phyloP scores from a whole-genome alignment of 1,140 invertebrate genomes.

The Ectropis grisescens region DNA sequence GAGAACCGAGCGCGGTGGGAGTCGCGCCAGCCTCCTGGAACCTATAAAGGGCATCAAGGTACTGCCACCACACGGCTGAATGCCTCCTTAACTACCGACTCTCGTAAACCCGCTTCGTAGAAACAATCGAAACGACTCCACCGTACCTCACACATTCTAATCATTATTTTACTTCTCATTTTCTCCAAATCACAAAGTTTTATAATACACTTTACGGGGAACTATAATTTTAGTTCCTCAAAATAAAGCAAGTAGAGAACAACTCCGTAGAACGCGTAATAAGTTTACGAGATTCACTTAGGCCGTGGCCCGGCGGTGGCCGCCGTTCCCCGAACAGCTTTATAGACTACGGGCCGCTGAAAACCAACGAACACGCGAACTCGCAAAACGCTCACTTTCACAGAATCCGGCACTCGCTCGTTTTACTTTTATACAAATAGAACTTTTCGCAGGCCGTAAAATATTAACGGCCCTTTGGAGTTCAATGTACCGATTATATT shows the following conservation, averaged over 20 bases:
- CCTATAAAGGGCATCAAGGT: conserved; percentile 54
- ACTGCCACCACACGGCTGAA: conserved; percentile 19
- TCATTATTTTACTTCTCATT: too few species aligned
- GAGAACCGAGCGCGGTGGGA: conserved; percentile 35
- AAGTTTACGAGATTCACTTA: too few species aligned
- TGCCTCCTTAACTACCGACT: conserved; percentile 50
- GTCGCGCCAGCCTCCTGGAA: conserved; percentile 52
- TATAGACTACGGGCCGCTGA: conserved; percentile 56
- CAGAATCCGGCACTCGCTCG: conserved; percentile 31
- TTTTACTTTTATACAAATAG: too few species aligned
- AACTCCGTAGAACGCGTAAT: too few species aligned
- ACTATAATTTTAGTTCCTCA: too few species aligned
- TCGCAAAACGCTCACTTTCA: conserved; percentile 35
- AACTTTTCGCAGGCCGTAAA: too few species aligned
- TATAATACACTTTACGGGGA: too few species aligned
- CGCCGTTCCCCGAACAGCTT: conserved; percentile 49
- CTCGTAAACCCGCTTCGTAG: conserved; percentile 52
- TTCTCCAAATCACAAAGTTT: too few species aligned
- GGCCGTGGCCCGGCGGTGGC: too few species aligned
- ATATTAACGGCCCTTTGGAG: too few species aligned
- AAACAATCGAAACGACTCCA: conserved; percentile 38
- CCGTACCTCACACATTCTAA: conserved; percentile 35
- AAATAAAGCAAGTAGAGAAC: too few species aligned
- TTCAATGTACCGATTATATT: too few species aligned
- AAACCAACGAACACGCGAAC: conserved; percentile 43